Conservation (phyloP, 2,888 invertebrate genomes). For the Tachina fera region DNA sequence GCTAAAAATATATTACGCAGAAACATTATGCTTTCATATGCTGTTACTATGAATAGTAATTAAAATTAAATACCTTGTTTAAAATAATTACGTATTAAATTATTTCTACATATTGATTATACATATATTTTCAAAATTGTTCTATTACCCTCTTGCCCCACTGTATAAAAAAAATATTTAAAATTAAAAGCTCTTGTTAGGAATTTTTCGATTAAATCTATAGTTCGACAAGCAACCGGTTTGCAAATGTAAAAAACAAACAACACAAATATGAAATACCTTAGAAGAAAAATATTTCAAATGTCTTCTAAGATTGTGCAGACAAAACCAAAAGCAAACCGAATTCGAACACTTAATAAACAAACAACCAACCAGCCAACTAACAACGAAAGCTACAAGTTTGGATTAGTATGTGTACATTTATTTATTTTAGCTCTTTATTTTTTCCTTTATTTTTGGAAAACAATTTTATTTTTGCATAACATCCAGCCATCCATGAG, state of each 20-base stretch:
- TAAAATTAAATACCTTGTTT: no score
- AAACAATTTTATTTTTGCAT: slow-evolving; percentile 47
- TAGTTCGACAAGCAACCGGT: slow-evolving; percentile 38
- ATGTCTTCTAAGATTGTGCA: slow-evolving; percentile 42
- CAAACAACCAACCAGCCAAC: slow-evolving; percentile 24
- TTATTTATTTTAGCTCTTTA: not conserved
- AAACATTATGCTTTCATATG: no score
- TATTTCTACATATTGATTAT: no score
- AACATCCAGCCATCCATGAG: slow-evolving; percentile 35
- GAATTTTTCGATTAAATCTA: slow-evolving; percentile 46
- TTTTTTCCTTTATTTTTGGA: not conserved
- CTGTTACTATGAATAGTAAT: no score
- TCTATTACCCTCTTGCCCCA: no score
- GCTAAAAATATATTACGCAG: no score
- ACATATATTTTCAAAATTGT: no score
- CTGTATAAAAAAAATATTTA: slow-evolving; percentile 29
- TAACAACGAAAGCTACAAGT: slow-evolving; percentile 14
- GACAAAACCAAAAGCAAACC: not conserved
- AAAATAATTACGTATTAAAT: no score
- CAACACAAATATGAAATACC: slow-evolving; percentile 36
- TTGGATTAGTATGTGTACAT: not conserved
- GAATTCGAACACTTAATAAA: not conserved
- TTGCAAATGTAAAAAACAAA: slow-evolving; percentile 49
- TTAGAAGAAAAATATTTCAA: slow-evolving; percentile 54
- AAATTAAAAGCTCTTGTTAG: slow-evolving; percentile 39